phyloP scores from a whole-genome alignment of 1,140 invertebrate genomes.

The Drosophila subobscura region DNA sequence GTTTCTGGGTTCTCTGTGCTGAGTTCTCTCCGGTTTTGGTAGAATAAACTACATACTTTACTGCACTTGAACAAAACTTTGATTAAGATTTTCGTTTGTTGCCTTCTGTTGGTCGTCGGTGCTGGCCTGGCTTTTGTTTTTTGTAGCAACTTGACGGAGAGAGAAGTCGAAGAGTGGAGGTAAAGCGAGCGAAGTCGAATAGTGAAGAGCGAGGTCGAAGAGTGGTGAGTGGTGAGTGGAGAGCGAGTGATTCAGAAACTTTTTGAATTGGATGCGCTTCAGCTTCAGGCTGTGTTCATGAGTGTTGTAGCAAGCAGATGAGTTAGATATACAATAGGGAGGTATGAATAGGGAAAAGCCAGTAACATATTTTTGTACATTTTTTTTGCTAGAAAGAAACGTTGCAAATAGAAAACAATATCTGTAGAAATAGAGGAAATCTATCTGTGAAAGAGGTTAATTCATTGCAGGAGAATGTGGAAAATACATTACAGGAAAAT shows the following conservation, averaged over 20 bases:
- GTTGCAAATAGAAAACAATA: too few relatives aligned
- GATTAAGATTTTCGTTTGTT: slow-evolving; percentile 81
- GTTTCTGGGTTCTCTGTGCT: too few relatives aligned
- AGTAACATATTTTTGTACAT: too few relatives aligned
- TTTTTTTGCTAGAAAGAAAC: too few relatives aligned
- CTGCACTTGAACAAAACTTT: slow-evolving; percentile 78
- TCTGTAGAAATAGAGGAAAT: too few relatives aligned
- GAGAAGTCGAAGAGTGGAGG: background rate
- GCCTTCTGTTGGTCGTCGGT: slow-evolving; percentile 13
- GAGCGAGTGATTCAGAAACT: slow-evolving; percentile 24
- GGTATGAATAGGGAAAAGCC: background rate
- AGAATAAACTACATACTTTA: slow-evolving; percentile 76
- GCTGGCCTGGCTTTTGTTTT: slow-evolving; percentile 43
- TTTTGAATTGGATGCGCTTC: slow-evolving; percentile 57
- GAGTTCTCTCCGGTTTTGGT: background rate
- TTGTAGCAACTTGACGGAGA: slow-evolving; percentile 22
- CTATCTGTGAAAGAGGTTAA: too few relatives aligned
- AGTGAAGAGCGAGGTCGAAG: too few relatives aligned
- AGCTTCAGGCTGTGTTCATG: slow-evolving; percentile 14
- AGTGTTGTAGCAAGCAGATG: slow-evolving; percentile 14
- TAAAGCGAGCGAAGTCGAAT: background rate
- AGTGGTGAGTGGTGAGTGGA: too few relatives aligned
- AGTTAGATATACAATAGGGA: background rate
- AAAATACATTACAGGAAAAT: too few relatives aligned
- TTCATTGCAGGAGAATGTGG: too few relatives aligned